Percentiles rank a stretch among this genome's conserved stretches.
These are phyloP conservation scores for Drosophila bocqueti DNA, from an alignment of 1,140 invertebrate species.

Conservation along the genomic window DNA sequence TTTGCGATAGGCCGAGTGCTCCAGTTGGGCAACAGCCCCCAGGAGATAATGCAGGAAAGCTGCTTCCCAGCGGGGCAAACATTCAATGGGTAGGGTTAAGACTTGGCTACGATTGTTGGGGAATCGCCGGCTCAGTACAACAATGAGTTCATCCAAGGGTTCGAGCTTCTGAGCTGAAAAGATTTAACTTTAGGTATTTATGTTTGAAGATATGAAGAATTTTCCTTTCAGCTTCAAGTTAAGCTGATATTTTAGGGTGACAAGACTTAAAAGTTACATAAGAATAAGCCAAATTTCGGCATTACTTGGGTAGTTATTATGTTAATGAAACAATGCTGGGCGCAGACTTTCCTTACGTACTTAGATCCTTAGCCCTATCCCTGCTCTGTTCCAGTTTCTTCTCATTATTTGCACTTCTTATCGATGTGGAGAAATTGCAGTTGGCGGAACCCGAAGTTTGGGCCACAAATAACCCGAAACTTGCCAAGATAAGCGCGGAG, in stretches of 20 bases:
- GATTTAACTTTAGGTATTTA: conserved; percentile 6
- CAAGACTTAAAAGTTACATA: not conserved
- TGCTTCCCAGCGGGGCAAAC: not conserved
- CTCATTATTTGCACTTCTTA: conserved; percentile 43
- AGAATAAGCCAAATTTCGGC: not conserved
- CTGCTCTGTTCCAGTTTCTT: not conserved
- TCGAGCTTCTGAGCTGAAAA: not conserved
- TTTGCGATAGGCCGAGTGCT: conserved; percentile 65
- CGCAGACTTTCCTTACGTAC: not conserved
- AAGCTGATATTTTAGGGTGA: not conserved
- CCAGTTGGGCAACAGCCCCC: conserved; percentile 10
- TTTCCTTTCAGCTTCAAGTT: not conserved
- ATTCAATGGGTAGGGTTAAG: conserved; percentile 21
- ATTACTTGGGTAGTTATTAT: not conserved
- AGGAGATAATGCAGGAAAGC: conserved; percentile 67
- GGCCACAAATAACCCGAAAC: conserved; percentile 66
- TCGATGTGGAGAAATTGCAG: conserved; percentile 38
- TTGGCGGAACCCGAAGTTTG: conserved; percentile 28
- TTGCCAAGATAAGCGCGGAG: conserved; percentile 48
- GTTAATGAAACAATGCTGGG: conserved; percentile 4
- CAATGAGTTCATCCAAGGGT: conserved; percentile 17
- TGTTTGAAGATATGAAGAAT: not conserved
- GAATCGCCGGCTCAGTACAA: conserved; percentile 1
- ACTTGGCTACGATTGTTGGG: conserved; percentile 8
- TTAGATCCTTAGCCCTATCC: not conserved